Conservation (phyloP, 2,888 invertebrate genomes). For the Drosophila monieri region DNA sequence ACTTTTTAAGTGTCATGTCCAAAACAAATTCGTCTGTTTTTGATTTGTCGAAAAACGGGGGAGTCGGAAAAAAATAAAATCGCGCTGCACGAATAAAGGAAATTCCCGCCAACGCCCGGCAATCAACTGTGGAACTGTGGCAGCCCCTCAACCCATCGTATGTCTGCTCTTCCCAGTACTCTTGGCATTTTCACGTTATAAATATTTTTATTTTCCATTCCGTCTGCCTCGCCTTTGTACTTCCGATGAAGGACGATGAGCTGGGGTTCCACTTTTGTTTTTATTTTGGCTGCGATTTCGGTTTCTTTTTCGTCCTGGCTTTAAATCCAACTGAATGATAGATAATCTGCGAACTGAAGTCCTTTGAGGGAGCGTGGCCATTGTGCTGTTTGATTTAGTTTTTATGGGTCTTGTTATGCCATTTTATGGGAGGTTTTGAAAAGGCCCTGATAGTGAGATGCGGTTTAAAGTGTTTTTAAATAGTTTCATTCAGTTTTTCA, state of each 20-base stretch:
- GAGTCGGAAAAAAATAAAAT: slow-evolving; percentile 39
- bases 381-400: slow-evolving; percentile 32
- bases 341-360: slow-evolving; percentile 47
- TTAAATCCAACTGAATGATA: slow-evolving; percentile 65
- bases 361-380: slow-evolving; percentile 28
- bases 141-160: slow-evolving; percentile 1
- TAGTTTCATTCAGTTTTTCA: background rate
- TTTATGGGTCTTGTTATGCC: slow-evolving; percentile 53
- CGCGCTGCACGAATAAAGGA: slow-evolving; percentile 34
- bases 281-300: slow-evolving; percentile 58
- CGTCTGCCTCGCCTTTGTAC: slow-evolving; percentile 55
- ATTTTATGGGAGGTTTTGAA: slow-evolving; percentile 1
- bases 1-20: slow-evolving; percentile 82
- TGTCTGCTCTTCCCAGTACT: slow-evolving; percentile 24
- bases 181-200: slow-evolving; percentile 74
- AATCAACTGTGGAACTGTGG: slow-evolving; percentile 57
- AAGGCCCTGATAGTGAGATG: background rate
- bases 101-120: slow-evolving; percentile 51
- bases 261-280: slow-evolving; percentile 24
- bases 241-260: background rate
- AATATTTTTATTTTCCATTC: slow-evolving; percentile 76
- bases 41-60: slow-evolving; percentile 82
- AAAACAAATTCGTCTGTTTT: slow-evolving; percentile 84
- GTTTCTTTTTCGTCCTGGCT: slow-evolving; percentile 52
- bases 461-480: background rate